Conservation (phyloP, 2,797 vertebrate genomes). For the Sphenopsis melanotis region DNA sequence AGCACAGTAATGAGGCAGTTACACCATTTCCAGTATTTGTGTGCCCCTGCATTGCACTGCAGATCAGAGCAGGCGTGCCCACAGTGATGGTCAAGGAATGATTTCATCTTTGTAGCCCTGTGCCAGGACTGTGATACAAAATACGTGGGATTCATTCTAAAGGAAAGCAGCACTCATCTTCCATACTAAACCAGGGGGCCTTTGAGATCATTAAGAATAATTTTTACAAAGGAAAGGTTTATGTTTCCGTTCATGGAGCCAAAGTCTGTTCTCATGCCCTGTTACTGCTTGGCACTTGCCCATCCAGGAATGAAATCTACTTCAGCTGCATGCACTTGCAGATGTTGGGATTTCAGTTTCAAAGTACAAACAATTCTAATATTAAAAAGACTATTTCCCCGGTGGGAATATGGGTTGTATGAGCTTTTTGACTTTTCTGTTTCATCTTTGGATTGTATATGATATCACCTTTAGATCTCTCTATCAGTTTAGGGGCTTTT, state of each 20-base stretch:
- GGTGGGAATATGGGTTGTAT: slow-evolving; percentile 9
- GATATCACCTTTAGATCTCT: slow-evolving; percentile 42
- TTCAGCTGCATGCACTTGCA: slow-evolving; percentile 11
- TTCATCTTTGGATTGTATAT: slow-evolving; percentile 1
- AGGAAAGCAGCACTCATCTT: background rate
- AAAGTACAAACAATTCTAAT: slow-evolving; percentile 57
- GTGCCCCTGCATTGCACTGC: slow-evolving; percentile 3
- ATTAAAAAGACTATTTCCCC: slow-evolving; percentile 43
- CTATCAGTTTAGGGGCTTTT: background rate
- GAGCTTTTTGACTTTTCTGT: slow-evolving; percentile 52
- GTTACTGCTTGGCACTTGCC: slow-evolving; percentile 20
- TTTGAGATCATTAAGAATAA: slow-evolving; percentile 30
- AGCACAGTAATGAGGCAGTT: slow-evolving; percentile 37
- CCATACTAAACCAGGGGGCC: background rate
- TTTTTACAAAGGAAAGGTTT: slow-evolving; percentile 13
- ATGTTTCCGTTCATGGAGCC: background rate
- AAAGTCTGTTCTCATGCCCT: background rate
- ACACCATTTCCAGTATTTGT: slow-evolving; percentile 48
- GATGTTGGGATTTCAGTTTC: slow-evolving; percentile 58
- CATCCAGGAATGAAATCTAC: slow-evolving; percentile 1
- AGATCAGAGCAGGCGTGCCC: slow-evolving; percentile 9
- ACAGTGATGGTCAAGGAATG: slow-evolving; percentile 38
- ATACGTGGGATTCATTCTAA: slow-evolving; percentile 35
- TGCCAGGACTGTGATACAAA: slow-evolving; percentile 34
- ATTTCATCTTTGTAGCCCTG: slow-evolving; percentile 34